Percentiles rank a stretch among this genome's conserved stretches.
These are phyloP conservation scores for Papilio dardanus DNA, from an alignment of 1,140 invertebrate genomes.

Conservation along the genomic window DNA sequence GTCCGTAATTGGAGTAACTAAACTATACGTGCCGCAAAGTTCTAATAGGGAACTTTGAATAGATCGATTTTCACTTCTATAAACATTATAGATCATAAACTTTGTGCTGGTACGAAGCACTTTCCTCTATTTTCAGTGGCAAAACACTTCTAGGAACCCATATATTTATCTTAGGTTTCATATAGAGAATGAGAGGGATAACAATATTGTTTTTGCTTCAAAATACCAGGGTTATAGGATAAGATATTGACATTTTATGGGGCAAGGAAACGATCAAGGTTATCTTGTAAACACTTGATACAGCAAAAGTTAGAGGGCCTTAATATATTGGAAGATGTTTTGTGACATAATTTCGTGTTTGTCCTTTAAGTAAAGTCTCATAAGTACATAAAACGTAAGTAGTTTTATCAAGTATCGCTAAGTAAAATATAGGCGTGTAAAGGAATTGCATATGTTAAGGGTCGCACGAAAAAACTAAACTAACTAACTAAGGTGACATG, in stretches of 20 bases:
- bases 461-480: too few relatives aligned
- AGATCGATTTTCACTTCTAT: slow-evolving; percentile 1
- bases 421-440: too few relatives aligned
- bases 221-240: background rate
- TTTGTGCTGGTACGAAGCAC: background rate
- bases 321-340: background rate
- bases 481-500: too few relatives aligned
- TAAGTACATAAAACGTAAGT: too few relatives aligned
- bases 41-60: background rate
- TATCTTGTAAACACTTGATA: background rate
- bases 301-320: background rate
- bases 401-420: too few relatives aligned
- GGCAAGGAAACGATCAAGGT: background rate
- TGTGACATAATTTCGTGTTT: background rate
- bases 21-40: slow-evolving; percentile 1
- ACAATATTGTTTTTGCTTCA: background rate
- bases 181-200: background rate
- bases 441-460: too few relatives aligned
- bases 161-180: background rate
- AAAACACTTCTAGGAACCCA: background rate
- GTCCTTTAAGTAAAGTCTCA: background rate
- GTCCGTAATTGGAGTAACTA: slow-evolving; percentile 2
- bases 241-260: background rate
- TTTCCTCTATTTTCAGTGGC: background rate
- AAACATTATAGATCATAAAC: slow-evolving; percentile 1